Conservation (phyloP, 2,888 invertebrate genomes). For the Julus scanicus region DNA sequence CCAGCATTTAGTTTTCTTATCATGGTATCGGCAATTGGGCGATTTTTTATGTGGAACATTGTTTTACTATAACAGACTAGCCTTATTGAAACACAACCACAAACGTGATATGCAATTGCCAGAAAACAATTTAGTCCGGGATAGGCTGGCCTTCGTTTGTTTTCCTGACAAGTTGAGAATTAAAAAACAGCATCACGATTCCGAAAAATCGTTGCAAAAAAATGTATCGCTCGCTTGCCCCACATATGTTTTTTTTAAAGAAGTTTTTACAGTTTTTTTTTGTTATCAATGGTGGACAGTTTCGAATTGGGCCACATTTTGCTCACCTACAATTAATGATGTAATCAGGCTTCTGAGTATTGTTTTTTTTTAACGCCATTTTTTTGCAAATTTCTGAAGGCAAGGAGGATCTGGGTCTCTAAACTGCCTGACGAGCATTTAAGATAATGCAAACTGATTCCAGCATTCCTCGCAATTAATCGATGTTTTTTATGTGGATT, state of each 20-base stretch:
- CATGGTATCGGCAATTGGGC: too few species aligned
- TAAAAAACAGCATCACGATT: neutral
- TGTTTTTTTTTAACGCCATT: neutral
- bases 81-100: neutral
- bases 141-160: neutral
- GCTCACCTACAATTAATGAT: constrained; percentile 26
- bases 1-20: too few species aligned
- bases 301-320: neutral
- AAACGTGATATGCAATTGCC: neutral
- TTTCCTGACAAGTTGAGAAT: neutral
- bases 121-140: neutral
- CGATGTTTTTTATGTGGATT: neutral
- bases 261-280: neutral
- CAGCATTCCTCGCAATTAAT: constrained; percentile 13
- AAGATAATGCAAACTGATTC: constrained; percentile 15
- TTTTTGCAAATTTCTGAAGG: constrained; percentile 1
- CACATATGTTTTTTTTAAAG: neutral
- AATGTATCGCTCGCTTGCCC: neutral
- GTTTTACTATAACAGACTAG: too few species aligned
- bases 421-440: neutral
- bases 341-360: neutral
- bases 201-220: neutral
- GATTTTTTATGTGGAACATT: too few species aligned
- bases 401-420: constrained; percentile 9
- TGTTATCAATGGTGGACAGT: neutral